phyloP scores from a whole-genome alignment of 2,797 vertebrate species.

The Petrocephalus sullivani region DNA sequence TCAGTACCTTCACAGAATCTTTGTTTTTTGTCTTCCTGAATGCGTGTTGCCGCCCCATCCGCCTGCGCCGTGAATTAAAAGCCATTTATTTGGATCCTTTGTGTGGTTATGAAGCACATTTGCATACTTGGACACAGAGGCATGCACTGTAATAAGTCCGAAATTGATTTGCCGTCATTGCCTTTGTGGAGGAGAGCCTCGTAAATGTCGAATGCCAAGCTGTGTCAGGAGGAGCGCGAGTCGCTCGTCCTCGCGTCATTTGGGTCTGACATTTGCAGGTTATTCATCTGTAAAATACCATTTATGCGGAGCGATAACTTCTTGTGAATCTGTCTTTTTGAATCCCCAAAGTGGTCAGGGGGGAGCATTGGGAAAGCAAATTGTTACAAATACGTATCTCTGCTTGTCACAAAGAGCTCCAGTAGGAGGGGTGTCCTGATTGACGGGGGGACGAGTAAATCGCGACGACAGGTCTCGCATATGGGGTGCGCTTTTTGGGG shows the following conservation, averaged over 20 bases:
- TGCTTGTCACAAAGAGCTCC: neutral
- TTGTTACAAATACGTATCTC: neutral
- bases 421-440: neutral
- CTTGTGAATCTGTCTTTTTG: neutral
- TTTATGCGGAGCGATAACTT: slow-evolving; percentile 6
- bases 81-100: neutral
- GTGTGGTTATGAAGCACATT: neutral
- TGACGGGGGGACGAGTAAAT: neutral
- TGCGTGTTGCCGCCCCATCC: neutral
- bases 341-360: neutral
- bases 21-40: neutral
- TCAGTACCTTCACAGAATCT: neutral
- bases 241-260: neutral
- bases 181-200: neutral
- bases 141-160: neutral
- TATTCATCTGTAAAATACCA: slow-evolving; percentile 18
- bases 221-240: neutral
- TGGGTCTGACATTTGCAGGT: slow-evolving; percentile 24
- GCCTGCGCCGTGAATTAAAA: neutral
- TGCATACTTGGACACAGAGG: neutral
- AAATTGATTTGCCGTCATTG: neutral
- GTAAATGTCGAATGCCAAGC: neutral
- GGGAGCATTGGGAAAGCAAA: neutral
- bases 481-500: neutral
- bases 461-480: neutral